A percentile compares a stretch with the other conserved stretches of the same genome.
These are phyloP conservation scores for Kryptolebias marmoratus DNA, from an alignment of 2,113 vertebrate species.

Conservation along the genomic window DNA sequence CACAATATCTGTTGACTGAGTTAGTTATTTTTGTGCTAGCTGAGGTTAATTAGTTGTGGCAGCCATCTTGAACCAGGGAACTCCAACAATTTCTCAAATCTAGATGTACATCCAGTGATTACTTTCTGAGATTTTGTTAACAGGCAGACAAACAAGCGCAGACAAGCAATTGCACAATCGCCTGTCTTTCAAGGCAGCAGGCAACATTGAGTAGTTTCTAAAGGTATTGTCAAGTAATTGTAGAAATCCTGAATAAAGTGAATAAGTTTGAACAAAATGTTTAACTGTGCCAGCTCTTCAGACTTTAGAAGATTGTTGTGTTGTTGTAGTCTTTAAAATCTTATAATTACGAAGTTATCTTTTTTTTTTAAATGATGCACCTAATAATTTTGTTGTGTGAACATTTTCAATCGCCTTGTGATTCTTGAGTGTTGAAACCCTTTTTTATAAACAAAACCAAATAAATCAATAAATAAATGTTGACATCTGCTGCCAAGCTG, in stretches of 20 bases:
- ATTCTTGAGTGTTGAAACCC: not conserved
- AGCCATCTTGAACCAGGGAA: too few relatives aligned
- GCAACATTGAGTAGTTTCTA: not conserved
- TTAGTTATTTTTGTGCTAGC: too few relatives aligned
- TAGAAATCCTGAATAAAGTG: not conserved
- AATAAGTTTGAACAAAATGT: not conserved
- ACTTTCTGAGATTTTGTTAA: too few relatives aligned
- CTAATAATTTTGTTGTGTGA: not conserved
- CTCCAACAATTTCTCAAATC: too few relatives aligned
- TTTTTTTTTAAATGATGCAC: not conserved
- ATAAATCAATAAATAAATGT: not conserved
- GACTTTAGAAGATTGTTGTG: not conserved
- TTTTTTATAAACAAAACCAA: too few relatives aligned
- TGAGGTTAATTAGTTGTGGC: too few relatives aligned
- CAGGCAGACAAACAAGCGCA: too few relatives aligned
- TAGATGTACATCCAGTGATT: too few relatives aligned
- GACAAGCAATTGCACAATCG: too few relatives aligned
- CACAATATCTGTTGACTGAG: too few relatives aligned
- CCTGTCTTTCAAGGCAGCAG: too few relatives aligned
- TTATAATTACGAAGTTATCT: not conserved
- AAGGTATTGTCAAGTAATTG: not conserved
- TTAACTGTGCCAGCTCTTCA: not conserved
- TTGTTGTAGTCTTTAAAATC: not conserved
- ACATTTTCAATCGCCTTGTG: not conserved
- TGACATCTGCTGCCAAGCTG: too few relatives aligned